phyloP scores from a whole-genome alignment of 2,888 invertebrate species.

The Dolichomitus sp. region DNA sequence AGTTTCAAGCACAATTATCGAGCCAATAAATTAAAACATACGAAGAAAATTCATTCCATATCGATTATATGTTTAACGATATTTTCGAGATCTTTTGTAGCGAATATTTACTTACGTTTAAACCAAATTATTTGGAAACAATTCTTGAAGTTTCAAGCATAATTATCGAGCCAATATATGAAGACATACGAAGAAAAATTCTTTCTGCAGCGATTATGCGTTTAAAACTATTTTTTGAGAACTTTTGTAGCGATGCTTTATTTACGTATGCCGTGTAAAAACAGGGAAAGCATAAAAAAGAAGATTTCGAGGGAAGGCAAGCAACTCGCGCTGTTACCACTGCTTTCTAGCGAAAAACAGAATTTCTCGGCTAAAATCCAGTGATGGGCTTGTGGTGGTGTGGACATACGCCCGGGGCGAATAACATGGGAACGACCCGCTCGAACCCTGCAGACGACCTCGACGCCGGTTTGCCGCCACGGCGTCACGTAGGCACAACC shows the following conservation, averaged over 20 bases:
- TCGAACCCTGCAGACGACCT: constrained; percentile 65
- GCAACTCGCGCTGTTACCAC: neutral
- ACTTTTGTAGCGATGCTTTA: constrained; percentile 10
- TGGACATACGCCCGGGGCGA: constrained; percentile 63
- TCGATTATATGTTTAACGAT: no score
- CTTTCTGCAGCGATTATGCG: neutral
- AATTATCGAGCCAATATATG: no score
- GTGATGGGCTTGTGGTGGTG: constrained; percentile 32
- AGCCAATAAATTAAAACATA: no score
- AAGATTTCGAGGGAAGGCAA: neutral
- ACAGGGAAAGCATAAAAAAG: constrained; percentile 23
- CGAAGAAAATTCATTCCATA: no score
- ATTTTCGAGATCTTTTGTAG: no score
- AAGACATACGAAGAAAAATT: neutral
- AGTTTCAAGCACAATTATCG: no score
- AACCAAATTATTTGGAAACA: no score
- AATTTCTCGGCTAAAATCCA: constrained; percentile 49
- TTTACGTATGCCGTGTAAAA: constrained; percentile 20
- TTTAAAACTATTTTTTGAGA: neutral
- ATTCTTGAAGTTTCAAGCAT: no score
- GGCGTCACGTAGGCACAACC: constrained; percentile 67
- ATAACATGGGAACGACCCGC: constrained; percentile 63
- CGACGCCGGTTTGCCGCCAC: constrained; percentile 65
- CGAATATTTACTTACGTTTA: no score
- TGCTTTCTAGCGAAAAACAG: constrained; percentile 43